phyloP scores from a whole-genome alignment of 2,113 vertebrate genomes.

The Callopanchax toddi region DNA sequence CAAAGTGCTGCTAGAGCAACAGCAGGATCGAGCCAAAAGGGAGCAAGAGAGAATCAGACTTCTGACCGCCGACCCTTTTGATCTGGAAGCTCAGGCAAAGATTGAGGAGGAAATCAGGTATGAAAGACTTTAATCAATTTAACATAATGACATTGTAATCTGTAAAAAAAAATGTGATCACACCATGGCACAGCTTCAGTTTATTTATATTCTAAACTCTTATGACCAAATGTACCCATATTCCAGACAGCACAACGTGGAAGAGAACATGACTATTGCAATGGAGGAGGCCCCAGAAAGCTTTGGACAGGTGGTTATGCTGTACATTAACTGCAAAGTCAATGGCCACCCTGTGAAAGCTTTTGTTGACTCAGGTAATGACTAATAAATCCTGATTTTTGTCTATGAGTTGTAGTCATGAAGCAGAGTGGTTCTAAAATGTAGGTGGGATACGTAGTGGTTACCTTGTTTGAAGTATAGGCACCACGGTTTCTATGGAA shows the following conservation, averaged over 20 bases:
- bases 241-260: slow-evolving; percentile 96
- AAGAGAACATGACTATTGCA: slow-evolving; percentile 99
- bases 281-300: slow-evolving; percentile 99
- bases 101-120: slow-evolving; percentile 99
- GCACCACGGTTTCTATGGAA: not conserved
- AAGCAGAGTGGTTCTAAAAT: slow-evolving; percentile 3
- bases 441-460: not conserved
- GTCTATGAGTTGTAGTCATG: slow-evolving; percentile 4
- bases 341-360: slow-evolving; percentile 98
- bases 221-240: slow-evolving; percentile 6
- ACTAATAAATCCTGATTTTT: slow-evolving; percentile 16
- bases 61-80: slow-evolving; percentile 95
- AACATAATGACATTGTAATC: no score
- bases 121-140: not conserved
- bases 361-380: slow-evolving; percentile 96
- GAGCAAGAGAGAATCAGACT: slow-evolving; percentile 96
- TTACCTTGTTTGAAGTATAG: not conserved
- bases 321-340: slow-evolving; percentile 99
- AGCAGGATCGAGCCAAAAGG: slow-evolving; percentile 91
- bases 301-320: slow-evolving; percentile 99
- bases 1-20: slow-evolving; percentile 93
- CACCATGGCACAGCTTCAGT: not conserved
- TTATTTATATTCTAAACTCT: not conserved
- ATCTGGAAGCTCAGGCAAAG: slow-evolving; percentile 98
- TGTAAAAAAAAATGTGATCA: no score